phyloP scores from a whole-genome alignment of 23 tunicate genomes.

The Aplidium turbinatum region DNA sequence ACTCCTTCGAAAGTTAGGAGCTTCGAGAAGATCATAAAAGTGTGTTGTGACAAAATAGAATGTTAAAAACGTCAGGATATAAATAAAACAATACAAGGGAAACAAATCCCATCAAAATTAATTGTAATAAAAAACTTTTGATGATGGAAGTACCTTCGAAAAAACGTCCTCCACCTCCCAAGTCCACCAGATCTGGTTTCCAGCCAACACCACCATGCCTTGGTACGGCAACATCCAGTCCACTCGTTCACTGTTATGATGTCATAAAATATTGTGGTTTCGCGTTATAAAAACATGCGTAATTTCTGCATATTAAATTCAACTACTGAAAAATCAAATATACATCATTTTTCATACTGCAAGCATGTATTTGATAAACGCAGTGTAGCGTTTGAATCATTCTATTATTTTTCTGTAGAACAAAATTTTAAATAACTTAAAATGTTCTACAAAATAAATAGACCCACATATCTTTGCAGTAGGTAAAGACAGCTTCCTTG shows the following conservation, averaged over 20 bases:
- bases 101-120: neutral
- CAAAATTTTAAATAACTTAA: neutral
- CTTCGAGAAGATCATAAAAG: too few species aligned
- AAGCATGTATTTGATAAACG: neutral
- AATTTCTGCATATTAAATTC: neutral
- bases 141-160: constrained; percentile 46
- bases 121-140: neutral
- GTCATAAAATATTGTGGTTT: neutral
- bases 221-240: constrained; percentile 97
- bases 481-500: constrained; percentile 82
- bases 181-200: constrained; percentile 99
- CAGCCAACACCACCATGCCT: constrained; percentile 97
- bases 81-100: neutral
- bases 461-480: constrained; percentile 88
- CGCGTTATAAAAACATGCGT: neutral
- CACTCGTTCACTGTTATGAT: constrained; percentile 55
- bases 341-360: neutral
- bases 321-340: neutral
- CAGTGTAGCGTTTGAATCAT: neutral
- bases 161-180: constrained; percentile 99
- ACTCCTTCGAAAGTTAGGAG: too few species aligned
- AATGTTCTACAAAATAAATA: neutral
- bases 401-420: neutral
- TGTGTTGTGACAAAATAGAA: neutral
- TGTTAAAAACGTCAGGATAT: neutral